Evolutionary conservation across 2,797 vertebrate species (phyloP), one percentile per base, ranked within the genome.

Genomic region (Sebastes miniatus): DNA sequence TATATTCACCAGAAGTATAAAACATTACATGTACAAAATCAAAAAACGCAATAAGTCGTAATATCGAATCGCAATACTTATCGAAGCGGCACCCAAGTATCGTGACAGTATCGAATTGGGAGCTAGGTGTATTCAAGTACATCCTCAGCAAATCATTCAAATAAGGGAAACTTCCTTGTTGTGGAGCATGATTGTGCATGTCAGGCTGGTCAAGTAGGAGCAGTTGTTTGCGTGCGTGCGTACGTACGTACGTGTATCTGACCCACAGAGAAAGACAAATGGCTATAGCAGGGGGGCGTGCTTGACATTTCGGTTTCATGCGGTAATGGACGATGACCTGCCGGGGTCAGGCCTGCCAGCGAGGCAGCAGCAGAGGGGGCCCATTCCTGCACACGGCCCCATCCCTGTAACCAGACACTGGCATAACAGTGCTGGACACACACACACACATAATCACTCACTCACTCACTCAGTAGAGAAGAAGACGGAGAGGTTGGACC

Each of bases 271-370:
- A 84, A 95, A 95, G 94, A 96, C 95, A 95, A 95, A 95, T 94
- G 93, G 84, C 83, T 91, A 56, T 88, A 90, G 91, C 90, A 47
- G 89, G 94, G 91, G 93, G 90, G 54, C 10, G 12, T 52, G 87
- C 83, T 87, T 93, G 92, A 95, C 95, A 92, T 94, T 92, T 93
- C 87, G 91, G 92, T 88, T 92, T 93, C 93, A 90, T 91, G 91
- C 77, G 87, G 92, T 95, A 96, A 96, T 95, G 94, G 91, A 94
- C 73, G 69, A 43, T 93, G 95, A 95, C 95, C 95, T 83, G 80
- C 58, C 14, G 80, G 82, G 94, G 90, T 95, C 94, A 95, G 81
- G 68, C 74, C 87, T 90, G 89, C 89, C 89, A 92, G 90, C 73
- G 12, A 85, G 88, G 85, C 84, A 83, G 88, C 81, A 80, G 76